Percentiles rank a stretch among this genome's conserved stretches.
Conservation (phyloP, 1,140 invertebrate genomes). For the Drosophila subpulchrella region DNA sequence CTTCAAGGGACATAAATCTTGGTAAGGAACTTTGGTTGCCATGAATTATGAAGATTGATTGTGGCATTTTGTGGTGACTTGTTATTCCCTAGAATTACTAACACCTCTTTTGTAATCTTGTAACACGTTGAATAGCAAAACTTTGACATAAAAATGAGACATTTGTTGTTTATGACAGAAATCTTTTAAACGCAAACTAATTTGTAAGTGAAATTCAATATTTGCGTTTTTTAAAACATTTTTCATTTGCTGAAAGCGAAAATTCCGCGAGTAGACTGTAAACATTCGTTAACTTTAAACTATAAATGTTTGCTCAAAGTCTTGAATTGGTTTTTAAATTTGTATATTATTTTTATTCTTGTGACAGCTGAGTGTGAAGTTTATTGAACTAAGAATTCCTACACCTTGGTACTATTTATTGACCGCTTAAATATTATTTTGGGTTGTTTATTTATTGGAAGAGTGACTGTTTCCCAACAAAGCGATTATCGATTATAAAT, state of each 20-base stretch:
- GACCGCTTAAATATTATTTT: neutral
- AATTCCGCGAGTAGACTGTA: no score
- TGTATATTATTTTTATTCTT: neutral
- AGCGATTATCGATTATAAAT: no score
- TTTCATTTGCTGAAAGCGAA: no score
- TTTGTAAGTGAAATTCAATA: no score
- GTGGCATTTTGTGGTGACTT: slow-evolving; percentile 37
- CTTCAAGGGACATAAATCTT: slow-evolving; percentile 46
- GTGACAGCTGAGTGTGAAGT: neutral
- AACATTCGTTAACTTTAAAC: no score
- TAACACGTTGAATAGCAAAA: slow-evolving; percentile 29
- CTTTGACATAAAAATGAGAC: neutral
- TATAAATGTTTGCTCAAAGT: no score
- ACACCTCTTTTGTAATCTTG: slow-evolving; percentile 42
- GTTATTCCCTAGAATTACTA: slow-evolving; percentile 38
- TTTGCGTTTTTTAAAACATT: no score
- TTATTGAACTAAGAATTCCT: neutral
- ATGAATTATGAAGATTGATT: slow-evolving; percentile 49
- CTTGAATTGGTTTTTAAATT: neutral
- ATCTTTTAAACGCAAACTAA: neutral
- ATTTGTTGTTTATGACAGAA: neutral
- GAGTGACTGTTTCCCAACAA: no score
- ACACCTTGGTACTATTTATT: neutral
- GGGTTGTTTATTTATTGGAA: neutral
- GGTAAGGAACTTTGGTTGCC: slow-evolving; percentile 19